Evolutionary conservation across 2,797 vertebrate genomes (phyloP).

Genomic region (Trichosurus vulpecula): DNA sequence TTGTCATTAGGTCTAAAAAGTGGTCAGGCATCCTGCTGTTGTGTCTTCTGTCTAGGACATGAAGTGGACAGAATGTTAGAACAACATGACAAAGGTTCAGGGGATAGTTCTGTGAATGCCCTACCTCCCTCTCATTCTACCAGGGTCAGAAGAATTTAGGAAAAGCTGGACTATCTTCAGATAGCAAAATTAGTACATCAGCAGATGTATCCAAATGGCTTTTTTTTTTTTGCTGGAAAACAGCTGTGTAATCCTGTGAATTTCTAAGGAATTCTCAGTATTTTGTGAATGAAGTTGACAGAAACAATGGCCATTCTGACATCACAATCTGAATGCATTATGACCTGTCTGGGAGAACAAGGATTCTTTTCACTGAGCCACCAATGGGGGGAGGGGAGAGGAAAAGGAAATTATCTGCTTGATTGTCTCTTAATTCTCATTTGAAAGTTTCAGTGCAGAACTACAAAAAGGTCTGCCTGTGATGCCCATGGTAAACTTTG

Average conservation of each 20-base stretch:
- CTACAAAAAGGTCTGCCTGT: not conserved
- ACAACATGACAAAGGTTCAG: conserved; percentile 16
- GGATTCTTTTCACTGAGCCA: conserved; percentile 14
- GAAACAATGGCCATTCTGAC: not conserved
- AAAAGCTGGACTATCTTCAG: conserved; percentile 52
- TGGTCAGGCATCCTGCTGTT: not conserved
- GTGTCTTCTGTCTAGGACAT: not conserved
- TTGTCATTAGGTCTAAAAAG: conserved; percentile 27
- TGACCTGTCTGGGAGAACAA: not conserved
- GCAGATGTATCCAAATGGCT: conserved; percentile 24
- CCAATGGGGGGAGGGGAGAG: not conserved
- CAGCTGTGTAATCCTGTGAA: not conserved
- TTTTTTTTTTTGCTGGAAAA: not conserved
- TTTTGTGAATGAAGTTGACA: conserved; percentile 38
- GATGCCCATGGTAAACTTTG: conserved; percentile 52
- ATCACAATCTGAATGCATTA: conserved; percentile 43
- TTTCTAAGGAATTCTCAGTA: conserved; percentile 32
- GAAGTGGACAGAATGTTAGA: not conserved
- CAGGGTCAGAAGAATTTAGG: conserved; percentile 59
- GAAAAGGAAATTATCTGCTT: not conserved
- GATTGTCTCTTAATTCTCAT: not conserved
- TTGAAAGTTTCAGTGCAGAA: not conserved
- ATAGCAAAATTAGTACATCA: conserved; percentile 32
- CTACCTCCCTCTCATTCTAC: not conserved
- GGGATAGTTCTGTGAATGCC: not conserved